These are phyloP conservation scores for Anadara kagoshimensis DNA, from an alignment of 1,140 invertebrate species.

Conservation along the genomic window DNA sequence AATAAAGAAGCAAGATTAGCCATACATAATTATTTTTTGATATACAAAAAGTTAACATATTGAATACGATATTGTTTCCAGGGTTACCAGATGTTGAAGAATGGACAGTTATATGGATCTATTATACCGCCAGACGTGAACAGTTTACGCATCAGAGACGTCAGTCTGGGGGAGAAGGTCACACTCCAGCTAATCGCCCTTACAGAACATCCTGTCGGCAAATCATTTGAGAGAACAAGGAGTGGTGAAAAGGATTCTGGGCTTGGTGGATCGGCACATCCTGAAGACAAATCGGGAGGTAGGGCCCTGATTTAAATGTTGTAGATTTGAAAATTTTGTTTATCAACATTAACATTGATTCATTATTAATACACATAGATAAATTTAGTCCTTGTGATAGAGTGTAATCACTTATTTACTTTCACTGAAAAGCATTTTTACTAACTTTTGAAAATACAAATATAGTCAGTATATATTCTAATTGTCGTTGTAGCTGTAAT, in stretches of 20 bases:
- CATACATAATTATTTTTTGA: not conserved
- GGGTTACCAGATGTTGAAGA: slow-evolving; percentile 73
- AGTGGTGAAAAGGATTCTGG: slow-evolving; percentile 16
- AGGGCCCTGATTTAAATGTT: not conserved
- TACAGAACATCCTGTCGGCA: slow-evolving; percentile 72
- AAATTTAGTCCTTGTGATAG: no score
- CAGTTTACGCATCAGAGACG: slow-evolving; percentile 65
- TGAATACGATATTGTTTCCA: slow-evolving; percentile 36
- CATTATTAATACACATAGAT: no score
- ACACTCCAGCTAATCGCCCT: slow-evolving; percentile 71
- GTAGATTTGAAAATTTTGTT: not conserved
- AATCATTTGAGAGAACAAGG: slow-evolving; percentile 24
- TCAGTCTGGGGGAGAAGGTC: slow-evolving; percentile 70
- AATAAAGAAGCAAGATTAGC: no score
- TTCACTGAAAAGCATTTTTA: no score
- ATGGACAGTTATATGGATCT: slow-evolving; percentile 71
- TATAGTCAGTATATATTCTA: no score
- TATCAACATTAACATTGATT: no score
- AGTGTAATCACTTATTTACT: no score
- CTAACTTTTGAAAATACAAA: no score
- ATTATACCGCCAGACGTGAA: slow-evolving; percentile 70
- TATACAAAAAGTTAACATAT: not conserved
- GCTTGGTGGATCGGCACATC: slow-evolving; percentile 15
- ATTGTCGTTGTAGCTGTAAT: no score
- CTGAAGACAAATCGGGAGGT: slow-evolving; percentile 17